These are phyloP conservation scores for Amblyjoppa fuscipennis DNA, from an alignment of 2,888 invertebrate genomes.

Conservation along the genomic window DNA sequence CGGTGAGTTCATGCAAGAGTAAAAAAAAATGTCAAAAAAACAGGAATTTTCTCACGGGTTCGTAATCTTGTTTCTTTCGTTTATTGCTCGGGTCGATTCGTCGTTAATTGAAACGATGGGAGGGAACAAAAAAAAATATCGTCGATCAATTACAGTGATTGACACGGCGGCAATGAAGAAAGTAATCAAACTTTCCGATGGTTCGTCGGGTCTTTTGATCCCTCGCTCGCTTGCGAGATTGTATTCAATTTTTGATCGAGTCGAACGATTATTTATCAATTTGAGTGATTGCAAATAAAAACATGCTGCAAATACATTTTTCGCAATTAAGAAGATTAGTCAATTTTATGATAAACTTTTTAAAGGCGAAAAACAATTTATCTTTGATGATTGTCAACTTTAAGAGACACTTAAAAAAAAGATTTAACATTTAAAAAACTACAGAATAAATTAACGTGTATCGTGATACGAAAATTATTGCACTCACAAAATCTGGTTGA, in stretches of 20 bases:
- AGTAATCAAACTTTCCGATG: background rate
- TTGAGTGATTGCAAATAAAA: background rate
- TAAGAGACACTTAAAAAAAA: background rate
- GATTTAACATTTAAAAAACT: background rate
- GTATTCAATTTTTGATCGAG: background rate
- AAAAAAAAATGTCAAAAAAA: background rate
- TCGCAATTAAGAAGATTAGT: background rate
- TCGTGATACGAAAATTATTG: background rate
- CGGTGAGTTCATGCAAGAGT: conserved; percentile 2
- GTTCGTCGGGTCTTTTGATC: conserved; percentile 9
- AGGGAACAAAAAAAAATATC: background rate
- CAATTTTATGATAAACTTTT: background rate
- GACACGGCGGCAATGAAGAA: conserved; percentile 10
- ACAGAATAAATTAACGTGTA: background rate
- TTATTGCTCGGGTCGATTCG: conserved; percentile 7
- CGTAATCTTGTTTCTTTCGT: conserved; percentile 8
- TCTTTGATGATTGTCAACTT: background rate
- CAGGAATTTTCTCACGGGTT: conserved; percentile 28
- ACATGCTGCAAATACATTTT: background rate
- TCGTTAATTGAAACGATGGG: conserved; percentile 16
- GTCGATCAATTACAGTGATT: conserved; percentile 13
- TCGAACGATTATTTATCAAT: conserved; percentile 6
- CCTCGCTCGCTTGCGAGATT: background rate
- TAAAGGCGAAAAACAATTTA: background rate
- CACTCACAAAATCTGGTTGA: background rate